Evolutionary conservation across 2,888 invertebrate species (phyloP).

Genomic region (Microctonus brassicae): DNA sequence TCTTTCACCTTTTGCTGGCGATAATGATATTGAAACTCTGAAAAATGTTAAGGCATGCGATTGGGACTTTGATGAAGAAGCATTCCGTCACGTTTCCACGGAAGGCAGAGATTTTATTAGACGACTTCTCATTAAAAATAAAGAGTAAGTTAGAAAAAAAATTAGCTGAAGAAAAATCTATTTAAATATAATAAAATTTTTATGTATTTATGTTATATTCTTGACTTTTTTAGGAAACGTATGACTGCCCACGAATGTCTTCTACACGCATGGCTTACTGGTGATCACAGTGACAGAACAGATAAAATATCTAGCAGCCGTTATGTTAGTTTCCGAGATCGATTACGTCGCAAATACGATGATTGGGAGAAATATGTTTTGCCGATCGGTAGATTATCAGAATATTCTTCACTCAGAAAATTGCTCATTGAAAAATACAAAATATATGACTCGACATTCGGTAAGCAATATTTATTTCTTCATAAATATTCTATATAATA

Average conservation of each 20-base stretch:
- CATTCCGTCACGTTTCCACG: constrained; percentile 93
- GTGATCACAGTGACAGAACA: constrained; percentile 83
- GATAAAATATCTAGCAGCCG: constrained; percentile 85
- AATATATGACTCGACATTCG: constrained; percentile 95
- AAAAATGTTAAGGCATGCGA: constrained; percentile 99
- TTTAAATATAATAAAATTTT: background rate
- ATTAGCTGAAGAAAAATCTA: constrained; percentile 57
- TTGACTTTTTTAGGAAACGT: constrained; percentile 75
- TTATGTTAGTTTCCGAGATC: constrained; percentile 89
- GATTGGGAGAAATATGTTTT: constrained; percentile 87
- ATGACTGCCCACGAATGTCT: constrained; percentile 99
- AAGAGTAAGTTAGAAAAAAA: constrained; percentile 80
- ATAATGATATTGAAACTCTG: constrained; percentile 97
- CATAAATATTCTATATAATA: background rate
- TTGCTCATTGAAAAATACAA: constrained; percentile 95
- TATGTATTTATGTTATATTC: background rate
- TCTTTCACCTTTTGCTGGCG: constrained; percentile 98
- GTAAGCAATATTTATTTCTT: constrained; percentile 71
- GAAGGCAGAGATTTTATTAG: constrained; percentile 99
- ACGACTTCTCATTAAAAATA: constrained; percentile 90
- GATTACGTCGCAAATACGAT: constrained; percentile 85
- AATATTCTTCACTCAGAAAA: constrained; percentile 96
- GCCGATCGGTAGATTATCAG: constrained; percentile 96
- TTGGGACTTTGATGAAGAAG: constrained; percentile 98
- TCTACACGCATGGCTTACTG: constrained; percentile 94